A percentile compares a stretch with the other conserved stretches of the same genome.
These are phyloP conservation scores for Dryobota labecula DNA, from an alignment of 2,888 invertebrate genomes.

Conservation along the genomic window DNA sequence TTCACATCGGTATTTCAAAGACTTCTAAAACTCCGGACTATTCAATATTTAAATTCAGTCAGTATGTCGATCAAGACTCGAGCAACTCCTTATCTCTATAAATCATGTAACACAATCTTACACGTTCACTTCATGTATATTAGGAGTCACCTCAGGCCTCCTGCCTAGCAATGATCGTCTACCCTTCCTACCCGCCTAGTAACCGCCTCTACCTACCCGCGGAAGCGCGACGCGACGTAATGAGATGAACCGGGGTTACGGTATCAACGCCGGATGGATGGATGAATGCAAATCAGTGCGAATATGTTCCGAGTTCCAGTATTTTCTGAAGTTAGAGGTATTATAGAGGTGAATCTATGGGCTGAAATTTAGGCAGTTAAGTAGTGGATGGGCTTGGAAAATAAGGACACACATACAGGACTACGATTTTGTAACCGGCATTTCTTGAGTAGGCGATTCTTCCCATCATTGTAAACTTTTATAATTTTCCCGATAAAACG, in stretches of 20 bases:
- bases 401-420: not conserved
- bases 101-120: constrained; percentile 25
- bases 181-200: constrained; percentile 18
- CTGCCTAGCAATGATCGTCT: constrained; percentile 8
- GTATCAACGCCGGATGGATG: constrained; percentile 50
- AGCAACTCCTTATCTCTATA: not conserved
- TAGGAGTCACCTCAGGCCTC: constrained; percentile 32
- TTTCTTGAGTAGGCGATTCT: not conserved
- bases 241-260: constrained; percentile 74
- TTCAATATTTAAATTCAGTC: not conserved
- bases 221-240: constrained; percentile 60
- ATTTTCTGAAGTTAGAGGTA: constrained; percentile 16
- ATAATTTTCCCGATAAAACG: not conserved
- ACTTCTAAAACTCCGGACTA: not conserved
- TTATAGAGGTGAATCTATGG: constrained; percentile 14
- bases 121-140: constrained; percentile 24
- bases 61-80: not conserved
- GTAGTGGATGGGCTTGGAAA: not conserved
- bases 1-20: not conserved
- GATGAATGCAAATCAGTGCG: constrained; percentile 54
- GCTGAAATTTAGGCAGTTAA: not conserved
- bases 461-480: not conserved
- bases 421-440: not conserved
- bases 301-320: constrained; percentile 20
- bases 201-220: constrained; percentile 2